These are phyloP conservation scores for Ormyrus pomaceus DNA, from an alignment of 2,888 invertebrate genomes.

Conservation along the genomic window DNA sequence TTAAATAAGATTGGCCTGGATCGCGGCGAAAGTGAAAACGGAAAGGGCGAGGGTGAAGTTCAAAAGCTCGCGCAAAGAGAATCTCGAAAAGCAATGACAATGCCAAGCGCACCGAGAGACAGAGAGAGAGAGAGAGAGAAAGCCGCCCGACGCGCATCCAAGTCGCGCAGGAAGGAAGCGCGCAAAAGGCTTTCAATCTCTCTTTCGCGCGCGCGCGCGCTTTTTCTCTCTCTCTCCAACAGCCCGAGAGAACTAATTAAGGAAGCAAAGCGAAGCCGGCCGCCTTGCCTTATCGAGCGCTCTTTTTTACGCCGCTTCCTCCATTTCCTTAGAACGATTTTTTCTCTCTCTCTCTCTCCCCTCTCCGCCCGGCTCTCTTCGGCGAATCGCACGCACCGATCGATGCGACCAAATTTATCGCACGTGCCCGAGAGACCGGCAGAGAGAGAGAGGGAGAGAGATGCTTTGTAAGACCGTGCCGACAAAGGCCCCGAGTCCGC, in stretches of 20 bases:
- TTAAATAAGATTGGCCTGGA: no score
- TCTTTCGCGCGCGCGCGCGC: neutral
- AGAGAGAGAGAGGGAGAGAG: neutral
- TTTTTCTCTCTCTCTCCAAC: no score
- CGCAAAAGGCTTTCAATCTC: no score
- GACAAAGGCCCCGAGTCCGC: neutral
- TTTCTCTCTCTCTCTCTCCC: no score
- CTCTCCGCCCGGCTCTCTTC: no score
- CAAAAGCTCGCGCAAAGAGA: neutral
- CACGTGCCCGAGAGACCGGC: neutral
- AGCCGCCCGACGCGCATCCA: neutral
- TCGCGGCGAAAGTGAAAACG: neutral
- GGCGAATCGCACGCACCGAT: no score
- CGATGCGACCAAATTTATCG: no score
- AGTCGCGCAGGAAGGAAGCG: neutral
- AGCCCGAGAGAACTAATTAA: slow-evolving; percentile 13
- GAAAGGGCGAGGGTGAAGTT: neutral
- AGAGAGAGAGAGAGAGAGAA: neutral
- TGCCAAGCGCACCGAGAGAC: neutral
- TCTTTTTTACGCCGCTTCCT: no score
- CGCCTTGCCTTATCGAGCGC: neutral
- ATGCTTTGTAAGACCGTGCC: neutral
- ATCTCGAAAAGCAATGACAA: neutral
- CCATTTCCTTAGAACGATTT: no score
- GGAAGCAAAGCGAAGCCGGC: neutral